Conservation (phyloP, 2,888 invertebrate species). For the Anodontia alba region DNA sequence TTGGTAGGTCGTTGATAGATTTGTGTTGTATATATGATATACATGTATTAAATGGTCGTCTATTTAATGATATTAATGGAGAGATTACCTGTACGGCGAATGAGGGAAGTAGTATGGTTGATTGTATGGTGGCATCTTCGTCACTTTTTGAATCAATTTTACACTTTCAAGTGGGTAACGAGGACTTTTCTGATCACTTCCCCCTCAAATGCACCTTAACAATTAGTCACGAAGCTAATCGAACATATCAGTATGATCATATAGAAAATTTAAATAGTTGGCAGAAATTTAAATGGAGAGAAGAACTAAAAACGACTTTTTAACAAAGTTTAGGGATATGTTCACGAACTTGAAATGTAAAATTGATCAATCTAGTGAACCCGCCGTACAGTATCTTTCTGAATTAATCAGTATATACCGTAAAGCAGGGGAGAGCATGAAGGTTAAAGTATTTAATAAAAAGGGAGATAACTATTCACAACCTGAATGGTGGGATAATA, state of each 20-base stretch:
- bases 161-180: background rate
- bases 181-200: slow-evolving; percentile 24
- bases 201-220: background rate
- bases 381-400: too few relatives aligned
- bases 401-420: too few relatives aligned
- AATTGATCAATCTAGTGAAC: too few relatives aligned
- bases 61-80: slow-evolving; percentile 3
- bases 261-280: background rate
- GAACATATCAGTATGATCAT: background rate
- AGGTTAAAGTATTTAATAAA: too few relatives aligned
- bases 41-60: slow-evolving; percentile 23
- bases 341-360: too few relatives aligned
- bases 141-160: background rate
- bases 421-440: too few relatives aligned
- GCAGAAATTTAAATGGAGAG: background rate
- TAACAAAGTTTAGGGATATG: background rate
- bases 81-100: slow-evolving; percentile 20
- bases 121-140: slow-evolving; percentile 26
- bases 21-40: slow-evolving; percentile 25
- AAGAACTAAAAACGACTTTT: background rate
- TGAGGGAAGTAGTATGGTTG: slow-evolving; percentile 25
- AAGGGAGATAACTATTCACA: too few relatives aligned
- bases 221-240: background rate
- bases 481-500: too few relatives aligned
- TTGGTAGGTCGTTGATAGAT: slow-evolving; percentile 25